Evolutionary conservation across 37 sponge, comb jelly and placozoan genomes (phyloP), one percentile per base, ranked within the genome.

Genomic region (Cliona cf. orientalis): DNA sequence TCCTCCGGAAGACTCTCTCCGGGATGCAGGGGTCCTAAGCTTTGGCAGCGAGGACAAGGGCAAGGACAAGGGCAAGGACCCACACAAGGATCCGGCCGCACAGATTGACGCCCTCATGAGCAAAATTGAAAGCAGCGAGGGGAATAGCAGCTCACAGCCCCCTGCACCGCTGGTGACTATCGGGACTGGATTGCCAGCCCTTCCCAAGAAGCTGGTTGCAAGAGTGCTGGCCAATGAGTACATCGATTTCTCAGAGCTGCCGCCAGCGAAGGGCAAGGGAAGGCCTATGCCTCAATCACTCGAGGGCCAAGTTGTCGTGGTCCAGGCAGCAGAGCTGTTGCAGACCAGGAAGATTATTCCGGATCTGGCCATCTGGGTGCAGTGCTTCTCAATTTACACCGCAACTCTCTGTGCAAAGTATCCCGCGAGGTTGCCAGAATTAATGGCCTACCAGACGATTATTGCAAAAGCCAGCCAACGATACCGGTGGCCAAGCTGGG

Each of bases 311-410:
- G 26, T 75, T n/a, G 31, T 84, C 37, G 22, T 75, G 17, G 63
- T 84, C 61, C 85, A 84, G 66, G 69, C 85, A 58, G 69, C 65
- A 0, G 76, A 75, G 46, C 35, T 68, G 32, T 1, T 76, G 58
- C 77, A 75, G 58, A 11, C 68, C 57, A 75, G 71, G 36, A 66
- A 37, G n/a, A 4, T 76, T 5, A 72, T 86, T 5, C 73, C 72
- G 3, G 88, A 87, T 46, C 33, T 87, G 4, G 58, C 75, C 61
- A 87, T 81, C 1, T 87, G 88, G 81, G 1, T 29, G 5, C 88
- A 87, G 29, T 87, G 88, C 45, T 87, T 66, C 43, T 58, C 75
- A 1, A 1, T 80, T 1, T 87, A 69, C 42, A 46, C 58, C 0
- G 70, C 80, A 40, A 62, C 65, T 12, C 3, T 80, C 31, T 61